Percentiles rank a stretch among this genome's conserved stretches.
Conservation (phyloP, 1,140 invertebrate genomes). For the Cardiocondyla obscurior region DNA sequence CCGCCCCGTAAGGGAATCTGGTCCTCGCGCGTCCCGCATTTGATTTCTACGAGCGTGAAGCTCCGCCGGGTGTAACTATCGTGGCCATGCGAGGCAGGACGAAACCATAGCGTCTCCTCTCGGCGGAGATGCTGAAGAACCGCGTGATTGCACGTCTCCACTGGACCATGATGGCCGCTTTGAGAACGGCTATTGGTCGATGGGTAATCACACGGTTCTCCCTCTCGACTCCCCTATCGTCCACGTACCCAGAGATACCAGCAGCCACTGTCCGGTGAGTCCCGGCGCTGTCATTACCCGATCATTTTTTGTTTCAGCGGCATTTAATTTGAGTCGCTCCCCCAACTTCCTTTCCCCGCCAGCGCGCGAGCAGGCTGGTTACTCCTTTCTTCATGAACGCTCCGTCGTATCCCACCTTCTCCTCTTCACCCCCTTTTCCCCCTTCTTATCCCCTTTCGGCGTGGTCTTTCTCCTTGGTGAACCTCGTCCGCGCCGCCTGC, state of each 20-base stretch:
- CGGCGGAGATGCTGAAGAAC: conserved; percentile 63
- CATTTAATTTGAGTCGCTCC: conserved; percentile 75
- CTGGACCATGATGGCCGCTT: conserved; percentile 77
- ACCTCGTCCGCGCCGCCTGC: conserved; percentile 1
- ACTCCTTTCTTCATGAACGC: conserved; percentile 30
- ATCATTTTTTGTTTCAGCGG: conserved; percentile 74
- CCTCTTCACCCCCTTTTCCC: no score
- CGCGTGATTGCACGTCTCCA: conserved; percentile 77
- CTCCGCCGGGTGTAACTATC: conserved; percentile 28
- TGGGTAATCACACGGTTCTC: conserved; percentile 74
- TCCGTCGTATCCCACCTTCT: neutral
- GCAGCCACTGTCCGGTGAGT: conserved; percentile 58
- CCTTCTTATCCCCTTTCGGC: no score
- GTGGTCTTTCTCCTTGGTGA: neutral
- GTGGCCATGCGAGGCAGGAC: conserved; percentile 39
- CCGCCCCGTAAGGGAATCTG: neutral
- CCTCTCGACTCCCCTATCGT: conserved; percentile 39
- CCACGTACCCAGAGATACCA: conserved; percentile 61
- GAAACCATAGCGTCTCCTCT: conserved; percentile 51
- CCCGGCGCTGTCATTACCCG: conserved; percentile 71
- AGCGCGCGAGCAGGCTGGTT: conserved; percentile 27
- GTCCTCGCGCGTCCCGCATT: neutral
- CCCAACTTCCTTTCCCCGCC: conserved; percentile 33
- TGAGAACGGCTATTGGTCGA: conserved; percentile 75
- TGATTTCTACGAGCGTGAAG: conserved; percentile 1